Evolutionary conservation across 1,140 invertebrate species (phyloP), one percentile per base, ranked within the genome.

Genomic region (Brachionus calyciflorus): DNA sequence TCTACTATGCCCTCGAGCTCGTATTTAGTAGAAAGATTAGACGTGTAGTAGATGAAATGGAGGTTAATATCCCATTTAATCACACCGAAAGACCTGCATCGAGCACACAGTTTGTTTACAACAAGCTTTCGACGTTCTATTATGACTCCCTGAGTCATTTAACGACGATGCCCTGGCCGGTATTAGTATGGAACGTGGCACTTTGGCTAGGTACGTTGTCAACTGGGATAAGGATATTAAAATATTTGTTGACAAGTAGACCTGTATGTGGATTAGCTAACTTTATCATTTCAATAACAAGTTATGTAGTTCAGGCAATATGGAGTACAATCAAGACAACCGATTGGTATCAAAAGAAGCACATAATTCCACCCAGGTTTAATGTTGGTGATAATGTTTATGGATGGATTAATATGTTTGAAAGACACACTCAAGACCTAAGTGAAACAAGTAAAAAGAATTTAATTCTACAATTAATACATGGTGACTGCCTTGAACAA

Each of bases 331-430:
- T 55, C 28, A 55, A 24, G 21, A 12, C 53, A 10, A 55, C 21
- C 24, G 53, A 55, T 55, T 55, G 53, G 53, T 55, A 55, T 55
- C 19, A 55, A 55, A 24, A 28, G 28, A 55, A 55, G 26, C 51
- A 55, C 51, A 55, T 55, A 21, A 26, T 55, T 26, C 51, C 19
- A 55, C 24, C 53, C 14, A 17, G 53, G 4, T 30, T 55, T 14
- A 19, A 55, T 24, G 9, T 24, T 19, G 53, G 53, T 12, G 19
- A 55, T 14, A 21, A 55, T 14, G 14, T 30, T 55, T 33, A 26
- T 3, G 53, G 53, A 12, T 55, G 26, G 53, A 12, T 55, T 1
- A 55, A 55, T 24, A 55, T 7, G 19, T 55, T 55, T 10, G 53
- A 55, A 55, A 19, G 53, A 12, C 53, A 55, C 26, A 55, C 26